Conservation (phyloP, 1,140 invertebrate species). For the Campoletis sonorensis region DNA sequence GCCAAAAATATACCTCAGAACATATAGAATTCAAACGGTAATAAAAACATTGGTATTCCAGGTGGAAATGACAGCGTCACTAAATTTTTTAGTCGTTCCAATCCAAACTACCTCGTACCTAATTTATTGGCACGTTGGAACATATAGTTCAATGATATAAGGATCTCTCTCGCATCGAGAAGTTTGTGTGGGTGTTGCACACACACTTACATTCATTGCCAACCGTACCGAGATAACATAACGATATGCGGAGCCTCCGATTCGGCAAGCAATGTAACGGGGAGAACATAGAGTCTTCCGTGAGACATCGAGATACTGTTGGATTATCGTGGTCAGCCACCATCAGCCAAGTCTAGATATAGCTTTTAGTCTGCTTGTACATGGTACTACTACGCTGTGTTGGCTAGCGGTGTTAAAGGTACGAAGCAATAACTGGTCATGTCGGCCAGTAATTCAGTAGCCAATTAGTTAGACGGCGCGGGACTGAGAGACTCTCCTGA, state of each 20-base stretch:
- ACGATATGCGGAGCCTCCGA: not conserved
- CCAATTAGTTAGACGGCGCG: slow-evolving; percentile 70
- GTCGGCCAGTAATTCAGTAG: slow-evolving; percentile 70
- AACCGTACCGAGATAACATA: not conserved
- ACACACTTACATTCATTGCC: not conserved
- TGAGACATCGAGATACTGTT: slow-evolving; percentile 26
- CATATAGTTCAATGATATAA: slow-evolving; percentile 20
- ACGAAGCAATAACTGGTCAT: slow-evolving; percentile 68
- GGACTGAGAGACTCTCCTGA: slow-evolving; percentile 57
- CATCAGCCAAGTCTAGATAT: not conserved
- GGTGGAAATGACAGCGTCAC: too few relatives aligned
- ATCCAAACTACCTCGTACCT: too few relatives aligned
- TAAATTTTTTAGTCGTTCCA: too few relatives aligned
- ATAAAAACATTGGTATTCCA: too few relatives aligned
- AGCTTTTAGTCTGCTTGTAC: not conserved
- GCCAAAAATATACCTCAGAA: too few relatives aligned
- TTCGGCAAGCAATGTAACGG: slow-evolving; percentile 1
- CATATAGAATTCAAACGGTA: too few relatives aligned
- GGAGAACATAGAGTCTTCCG: not conserved
- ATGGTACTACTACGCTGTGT: not conserved
- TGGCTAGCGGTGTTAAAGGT: slow-evolving; percentile 51
- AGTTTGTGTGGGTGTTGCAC: not conserved
- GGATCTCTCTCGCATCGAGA: not conserved
- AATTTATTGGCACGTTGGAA: too few relatives aligned
- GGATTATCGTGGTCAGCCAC: slow-evolving; percentile 21